Conservation (phyloP, 2,113 vertebrate species). For the Antigone vipio region DNA sequence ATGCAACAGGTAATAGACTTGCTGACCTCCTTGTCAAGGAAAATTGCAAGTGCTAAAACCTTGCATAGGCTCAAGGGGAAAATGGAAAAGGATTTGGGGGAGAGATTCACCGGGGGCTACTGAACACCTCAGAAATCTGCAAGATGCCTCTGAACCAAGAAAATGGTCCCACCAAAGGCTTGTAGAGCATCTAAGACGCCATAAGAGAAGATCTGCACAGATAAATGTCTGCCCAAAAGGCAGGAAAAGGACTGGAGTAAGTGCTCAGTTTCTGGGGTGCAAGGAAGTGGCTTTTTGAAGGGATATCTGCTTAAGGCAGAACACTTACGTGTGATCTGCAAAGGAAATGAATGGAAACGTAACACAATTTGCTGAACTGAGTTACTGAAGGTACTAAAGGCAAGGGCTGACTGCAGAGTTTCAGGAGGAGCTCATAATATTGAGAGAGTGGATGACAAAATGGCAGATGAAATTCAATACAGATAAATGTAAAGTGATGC, state of each 20-base stretch:
- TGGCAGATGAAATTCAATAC: neutral
- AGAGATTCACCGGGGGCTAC: neutral
- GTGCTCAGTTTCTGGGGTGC: neutral
- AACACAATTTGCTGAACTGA: neutral
- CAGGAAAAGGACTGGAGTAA: neutral
- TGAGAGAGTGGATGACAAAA: neutral
- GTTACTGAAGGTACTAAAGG: neutral
- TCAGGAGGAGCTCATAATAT: neutral
- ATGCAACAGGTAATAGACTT: neutral
- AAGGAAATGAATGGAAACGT: neutral
- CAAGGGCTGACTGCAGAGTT: neutral
- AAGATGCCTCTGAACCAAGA: neutral
- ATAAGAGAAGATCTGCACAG: neutral
- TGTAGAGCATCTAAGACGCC: neutral
- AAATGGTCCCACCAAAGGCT: neutral
- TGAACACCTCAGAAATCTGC: neutral
- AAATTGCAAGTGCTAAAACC: neutral
- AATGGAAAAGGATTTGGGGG: neutral
- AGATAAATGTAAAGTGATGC: slow-evolving; percentile 24
- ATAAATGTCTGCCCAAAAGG: neutral
- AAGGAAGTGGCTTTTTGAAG: neutral
- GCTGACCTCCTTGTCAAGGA: neutral
- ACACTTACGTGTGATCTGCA: neutral
- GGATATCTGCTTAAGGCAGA: neutral
- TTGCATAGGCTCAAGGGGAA: neutral